Base-by-base conservation (phyloP, 2,888 invertebrate species). In the Dasysyrphus tricinctus region DNA sequence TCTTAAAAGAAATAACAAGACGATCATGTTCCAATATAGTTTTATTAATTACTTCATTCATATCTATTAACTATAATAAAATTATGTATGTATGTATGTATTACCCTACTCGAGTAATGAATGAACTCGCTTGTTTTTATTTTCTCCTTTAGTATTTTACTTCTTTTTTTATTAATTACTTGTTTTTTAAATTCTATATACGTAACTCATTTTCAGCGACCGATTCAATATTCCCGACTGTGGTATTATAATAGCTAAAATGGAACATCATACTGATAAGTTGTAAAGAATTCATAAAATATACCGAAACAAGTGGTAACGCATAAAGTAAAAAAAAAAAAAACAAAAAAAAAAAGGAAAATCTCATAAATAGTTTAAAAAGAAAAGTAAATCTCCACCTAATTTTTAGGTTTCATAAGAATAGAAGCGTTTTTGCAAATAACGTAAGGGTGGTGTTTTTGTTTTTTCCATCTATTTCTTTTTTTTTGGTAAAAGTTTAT, bases 11-110 rank as follows among this genome's bases (percentile, higher is more conserved):
- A 75, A 65, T 29, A 56, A 56, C 14, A 57, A 67, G 1, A 49
- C 7, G 37, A 16, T 78, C 56, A 79, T 81, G 65, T 76, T 79
- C 74, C 78, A 82, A 72, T 75, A 72, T 56, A 59, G 47, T 79
- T 86, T 75, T 82, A 86, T 86, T 85, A 56, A 85, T 73, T 86
- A 78, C 57, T 79, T 86, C 86, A 78, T 79, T 78, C 86, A 86
- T 82, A 47, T 75, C 75, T 82, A 79, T 79, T 81, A 86, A 79
- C 86, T 82, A n/a, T n/a, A 86, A 79, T 79, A 75, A 86, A 86
- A 79, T 74, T 86, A 86, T 82, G 69, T 63, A 76, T 75, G 69
- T 63, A 76, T 75, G 73, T 75, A 70, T 72, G 74, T 79, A 72
- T 69, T 79, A 81, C 70, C 79, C 74, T 86, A 82, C 74, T 81